phyloP scores from a whole-genome alignment of 2,113 vertebrate species.

The Chinchilla lanigera region DNA sequence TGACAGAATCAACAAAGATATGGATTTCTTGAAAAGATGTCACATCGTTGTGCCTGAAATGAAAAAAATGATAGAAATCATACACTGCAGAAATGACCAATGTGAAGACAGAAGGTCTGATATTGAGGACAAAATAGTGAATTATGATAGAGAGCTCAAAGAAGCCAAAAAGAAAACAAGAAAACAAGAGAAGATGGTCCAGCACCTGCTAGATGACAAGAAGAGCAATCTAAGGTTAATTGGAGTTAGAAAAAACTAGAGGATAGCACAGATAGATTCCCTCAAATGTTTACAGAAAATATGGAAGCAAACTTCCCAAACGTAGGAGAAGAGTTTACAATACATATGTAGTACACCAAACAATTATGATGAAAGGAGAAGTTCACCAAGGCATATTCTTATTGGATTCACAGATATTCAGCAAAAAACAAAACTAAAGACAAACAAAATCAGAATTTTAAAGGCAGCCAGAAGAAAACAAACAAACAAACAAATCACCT shows the following conservation, averaged over 20 bases:
- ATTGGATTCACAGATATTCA: not conserved
- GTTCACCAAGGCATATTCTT: not conserved
- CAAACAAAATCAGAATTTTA: not conserved
- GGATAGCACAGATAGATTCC: not conserved
- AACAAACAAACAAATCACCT: not conserved
- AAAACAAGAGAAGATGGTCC: not conserved
- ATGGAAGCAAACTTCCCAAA: not conserved
- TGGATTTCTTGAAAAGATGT: too few species aligned
- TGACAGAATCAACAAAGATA: too few species aligned
- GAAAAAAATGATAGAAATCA: not conserved
- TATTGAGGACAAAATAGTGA: too few species aligned
- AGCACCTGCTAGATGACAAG: not conserved
- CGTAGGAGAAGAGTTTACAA: not conserved
- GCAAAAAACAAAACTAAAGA: not conserved
- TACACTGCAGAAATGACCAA: not conserved
- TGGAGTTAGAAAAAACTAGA: not conserved
- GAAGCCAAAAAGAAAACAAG: not conserved
- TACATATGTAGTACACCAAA: not conserved
- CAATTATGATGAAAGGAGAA: not conserved
- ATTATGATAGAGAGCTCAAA: not conserved
- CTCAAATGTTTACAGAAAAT: not conserved
- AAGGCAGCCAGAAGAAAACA: not conserved
- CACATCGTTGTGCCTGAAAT: too few species aligned
- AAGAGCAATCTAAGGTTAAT: not conserved
- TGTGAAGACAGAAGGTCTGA: too few species aligned